phyloP scores from a whole-genome alignment of 2,113 vertebrate species.

The Ophiodon elongatus region DNA sequence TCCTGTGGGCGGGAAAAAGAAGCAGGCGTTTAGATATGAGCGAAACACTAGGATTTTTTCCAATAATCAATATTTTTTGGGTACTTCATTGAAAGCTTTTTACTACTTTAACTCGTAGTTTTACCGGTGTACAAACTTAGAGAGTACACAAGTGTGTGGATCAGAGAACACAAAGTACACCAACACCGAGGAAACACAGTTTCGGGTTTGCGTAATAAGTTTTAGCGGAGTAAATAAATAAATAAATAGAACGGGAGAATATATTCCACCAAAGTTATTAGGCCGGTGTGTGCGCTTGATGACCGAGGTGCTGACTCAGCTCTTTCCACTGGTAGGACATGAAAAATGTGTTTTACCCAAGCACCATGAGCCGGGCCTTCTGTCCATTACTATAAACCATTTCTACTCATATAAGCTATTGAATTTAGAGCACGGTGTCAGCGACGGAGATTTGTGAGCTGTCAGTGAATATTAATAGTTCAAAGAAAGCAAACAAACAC shows the following conservation, averaged over 20 bases:
- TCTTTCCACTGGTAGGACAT: not conserved
- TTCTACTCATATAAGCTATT: constrained; percentile 27
- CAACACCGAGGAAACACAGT: not conserved
- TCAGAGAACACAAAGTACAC: not conserved
- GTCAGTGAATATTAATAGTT: constrained; percentile 48
- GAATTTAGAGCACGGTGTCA: constrained; percentile 25
- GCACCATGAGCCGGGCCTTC: constrained; percentile 6
- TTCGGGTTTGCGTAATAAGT: not conserved
- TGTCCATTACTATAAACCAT: constrained; percentile 20
- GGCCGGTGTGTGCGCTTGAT: not conserved
- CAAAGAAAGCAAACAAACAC: constrained; percentile 51
- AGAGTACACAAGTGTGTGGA: not conserved
- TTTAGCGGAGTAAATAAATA: not conserved
- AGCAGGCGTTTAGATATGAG: constrained; percentile 8
- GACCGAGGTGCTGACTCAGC: constrained; percentile 9
- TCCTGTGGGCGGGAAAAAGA: constrained; percentile 38
- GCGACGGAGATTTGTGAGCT: constrained; percentile 40
- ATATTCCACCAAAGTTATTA: not conserved
- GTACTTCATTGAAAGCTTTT: not conserved
- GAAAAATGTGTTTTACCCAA: constrained; percentile 19
- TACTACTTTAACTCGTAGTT: not conserved
- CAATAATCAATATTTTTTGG: not conserved
- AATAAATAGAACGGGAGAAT: not conserved
- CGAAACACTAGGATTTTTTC: not conserved
- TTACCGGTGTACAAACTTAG: not conserved